Percentiles rank a stretch among this genome's conserved stretches.
phyloP scores from a whole-genome alignment of 2,113 vertebrate genomes.

The Vireo altiloquus region DNA sequence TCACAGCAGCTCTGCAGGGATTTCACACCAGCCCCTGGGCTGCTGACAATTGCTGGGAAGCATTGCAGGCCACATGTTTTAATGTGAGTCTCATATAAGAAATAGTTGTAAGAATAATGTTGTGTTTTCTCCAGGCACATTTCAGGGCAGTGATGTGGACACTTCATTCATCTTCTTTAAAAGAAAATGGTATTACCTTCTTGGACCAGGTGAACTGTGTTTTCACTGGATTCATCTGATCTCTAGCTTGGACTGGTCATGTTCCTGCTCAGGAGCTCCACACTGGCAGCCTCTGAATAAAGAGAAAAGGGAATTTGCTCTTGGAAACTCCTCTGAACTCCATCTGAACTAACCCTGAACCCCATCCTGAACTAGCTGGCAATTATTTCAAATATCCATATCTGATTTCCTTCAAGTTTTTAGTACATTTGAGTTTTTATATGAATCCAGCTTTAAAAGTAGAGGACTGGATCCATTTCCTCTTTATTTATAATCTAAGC shows the following conservation, averaged over 20 bases:
- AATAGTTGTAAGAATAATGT: neutral
- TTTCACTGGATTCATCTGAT: neutral
- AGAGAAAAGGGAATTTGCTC: neutral
- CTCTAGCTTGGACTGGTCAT: neutral
- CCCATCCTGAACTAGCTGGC: neutral
- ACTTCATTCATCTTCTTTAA: neutral
- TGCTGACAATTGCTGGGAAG: neutral
- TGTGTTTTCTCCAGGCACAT: neutral
- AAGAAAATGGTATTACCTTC: neutral
- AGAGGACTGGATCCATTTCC: neutral
- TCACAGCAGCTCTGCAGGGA: neutral
- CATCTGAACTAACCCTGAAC: constrained; percentile 20
- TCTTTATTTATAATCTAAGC: constrained; percentile 4
- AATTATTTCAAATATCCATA: neutral
- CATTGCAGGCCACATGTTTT: neutral
- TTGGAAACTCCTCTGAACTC: neutral
- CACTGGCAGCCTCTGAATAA: neutral
- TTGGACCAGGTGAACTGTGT: neutral
- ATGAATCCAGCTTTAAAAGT: neutral
- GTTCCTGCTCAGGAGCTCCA: neutral
- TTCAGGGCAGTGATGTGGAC: neutral
- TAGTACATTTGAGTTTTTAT: neutral
- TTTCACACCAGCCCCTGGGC: neutral
- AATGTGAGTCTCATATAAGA: neutral
- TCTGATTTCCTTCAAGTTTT: neutral